These are phyloP conservation scores for Cepaea hortensis DNA, from an alignment of 2,888 invertebrate genomes.

Conservation along the genomic window DNA sequence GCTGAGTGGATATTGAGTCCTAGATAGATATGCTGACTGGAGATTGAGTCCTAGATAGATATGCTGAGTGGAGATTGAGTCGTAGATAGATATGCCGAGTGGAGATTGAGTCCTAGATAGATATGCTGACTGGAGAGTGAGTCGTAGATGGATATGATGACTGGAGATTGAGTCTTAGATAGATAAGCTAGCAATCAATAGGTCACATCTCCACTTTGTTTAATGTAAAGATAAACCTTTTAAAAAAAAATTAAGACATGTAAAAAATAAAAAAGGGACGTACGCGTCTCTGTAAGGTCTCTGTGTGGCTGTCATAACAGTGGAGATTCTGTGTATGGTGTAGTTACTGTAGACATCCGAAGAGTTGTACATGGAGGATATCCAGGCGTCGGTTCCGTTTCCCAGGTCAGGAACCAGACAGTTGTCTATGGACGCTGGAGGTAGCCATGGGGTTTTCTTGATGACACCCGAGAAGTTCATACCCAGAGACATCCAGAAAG, in stretches of 20 bases:
- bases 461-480: constrained; percentile 55
- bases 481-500: constrained; percentile 49
- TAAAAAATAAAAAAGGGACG: not conserved
- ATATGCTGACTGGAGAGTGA: too few species aligned
- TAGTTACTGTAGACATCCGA: not conserved
- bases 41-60: too few species aligned
- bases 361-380: not conserved
- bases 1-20: too few species aligned
- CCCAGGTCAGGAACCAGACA: constrained; percentile 41
- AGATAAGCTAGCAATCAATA: too few species aligned
- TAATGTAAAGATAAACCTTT: too few species aligned
- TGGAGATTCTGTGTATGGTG: not conserved
- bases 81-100: too few species aligned
- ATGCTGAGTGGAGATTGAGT: too few species aligned
- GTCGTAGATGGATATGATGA: too few species aligned
- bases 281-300: not conserved
- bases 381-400: not conserved
- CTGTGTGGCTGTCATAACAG: not conserved
- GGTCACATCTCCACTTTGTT: too few species aligned
- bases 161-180: too few species aligned
- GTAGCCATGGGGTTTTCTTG: constrained; percentile 55
- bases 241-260: not conserved
- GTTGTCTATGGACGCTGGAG: constrained; percentile 56
- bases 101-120: too few species aligned
- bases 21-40: too few species aligned